phyloP scores from a whole-genome alignment of 2,797 vertebrate genomes.

The Morus bassanus region DNA sequence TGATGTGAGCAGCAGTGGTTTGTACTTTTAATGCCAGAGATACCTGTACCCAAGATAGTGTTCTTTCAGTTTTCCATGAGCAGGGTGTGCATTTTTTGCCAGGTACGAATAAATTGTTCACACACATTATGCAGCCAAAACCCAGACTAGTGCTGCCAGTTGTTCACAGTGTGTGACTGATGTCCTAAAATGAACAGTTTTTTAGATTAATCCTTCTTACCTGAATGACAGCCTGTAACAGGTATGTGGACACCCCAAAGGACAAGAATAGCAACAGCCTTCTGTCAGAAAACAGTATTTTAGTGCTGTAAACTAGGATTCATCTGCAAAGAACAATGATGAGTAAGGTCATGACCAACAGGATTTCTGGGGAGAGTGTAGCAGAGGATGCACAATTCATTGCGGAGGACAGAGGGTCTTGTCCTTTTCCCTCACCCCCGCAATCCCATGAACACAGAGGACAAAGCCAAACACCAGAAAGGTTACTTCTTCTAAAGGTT shows the following conservation, averaged over 20 bases:
- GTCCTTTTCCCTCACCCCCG: not conserved
- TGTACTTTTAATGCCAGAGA: not conserved
- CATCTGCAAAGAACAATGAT: not conserved
- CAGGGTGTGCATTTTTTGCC: not conserved
- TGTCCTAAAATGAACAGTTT: not conserved
- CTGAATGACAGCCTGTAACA: not conserved
- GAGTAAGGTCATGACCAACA: not conserved
- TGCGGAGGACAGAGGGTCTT: not conserved
- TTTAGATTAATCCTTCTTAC: not conserved
- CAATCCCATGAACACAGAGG: not conserved
- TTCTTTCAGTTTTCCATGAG: not conserved
- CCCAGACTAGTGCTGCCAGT: not conserved
- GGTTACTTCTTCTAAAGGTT: not conserved
- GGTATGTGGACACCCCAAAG: not conserved
- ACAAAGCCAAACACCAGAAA: not conserved
- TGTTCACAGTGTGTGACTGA: not conserved
- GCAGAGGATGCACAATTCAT: not conserved
- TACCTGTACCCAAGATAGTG: not conserved
- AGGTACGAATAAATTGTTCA: not conserved
- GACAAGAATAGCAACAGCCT: not conserved
- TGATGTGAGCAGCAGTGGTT: not conserved
- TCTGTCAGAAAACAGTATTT: not conserved
- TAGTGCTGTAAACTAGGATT: not conserved
- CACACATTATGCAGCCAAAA: not conserved
- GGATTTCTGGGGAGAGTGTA: not conserved